phyloP scores from a whole-genome alignment of 2,797 vertebrate species.

The Lacerta agilis region DNA sequence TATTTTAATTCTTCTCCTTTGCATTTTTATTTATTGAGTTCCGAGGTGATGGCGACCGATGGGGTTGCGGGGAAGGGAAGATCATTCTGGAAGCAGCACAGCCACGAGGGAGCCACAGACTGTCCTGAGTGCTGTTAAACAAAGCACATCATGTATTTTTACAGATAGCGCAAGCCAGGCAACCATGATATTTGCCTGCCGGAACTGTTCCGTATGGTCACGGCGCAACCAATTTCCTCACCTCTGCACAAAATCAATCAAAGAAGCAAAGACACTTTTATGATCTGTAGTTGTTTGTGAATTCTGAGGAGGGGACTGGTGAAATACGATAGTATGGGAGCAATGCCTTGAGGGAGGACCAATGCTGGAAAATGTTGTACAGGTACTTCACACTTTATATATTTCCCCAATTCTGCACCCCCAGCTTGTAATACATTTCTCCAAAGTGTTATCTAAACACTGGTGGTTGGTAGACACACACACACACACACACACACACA shows the following conservation, averaged over 20 bases:
- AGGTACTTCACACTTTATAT: not conserved
- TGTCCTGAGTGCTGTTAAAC: slow-evolving; percentile 32
- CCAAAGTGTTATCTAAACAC: slow-evolving; percentile 36
- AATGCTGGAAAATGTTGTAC: not conserved
- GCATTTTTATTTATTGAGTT: slow-evolving; percentile 2
- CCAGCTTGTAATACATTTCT: slow-evolving; percentile 33
- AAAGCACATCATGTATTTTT: slow-evolving; percentile 1
- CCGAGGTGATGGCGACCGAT: not conserved
- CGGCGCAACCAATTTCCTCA: slow-evolving; percentile 25
- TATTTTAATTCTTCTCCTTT: slow-evolving; percentile 18
- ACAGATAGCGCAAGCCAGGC: slow-evolving; percentile 54
- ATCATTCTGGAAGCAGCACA: not conserved
- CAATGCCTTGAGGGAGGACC: not conserved
- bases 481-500: not conserved
- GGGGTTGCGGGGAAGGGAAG: slow-evolving; percentile 29
- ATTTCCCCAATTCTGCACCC: slow-evolving; percentile 4
- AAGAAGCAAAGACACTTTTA: slow-evolving; percentile 2
- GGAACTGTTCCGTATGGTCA: slow-evolving; percentile 4
- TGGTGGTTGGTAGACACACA: not conserved
- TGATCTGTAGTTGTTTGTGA: not conserved
- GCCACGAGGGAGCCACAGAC: not conserved
- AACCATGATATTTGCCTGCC: slow-evolving; percentile 50
- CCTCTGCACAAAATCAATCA: slow-evolving; percentile 6
- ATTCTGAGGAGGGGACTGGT: not conserved
- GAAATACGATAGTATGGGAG: not conserved